Percentiles rank a stretch among this genome's conserved stretches.
Conservation (phyloP, 2,888 invertebrate species). For the Stegana nigrithorax region DNA sequence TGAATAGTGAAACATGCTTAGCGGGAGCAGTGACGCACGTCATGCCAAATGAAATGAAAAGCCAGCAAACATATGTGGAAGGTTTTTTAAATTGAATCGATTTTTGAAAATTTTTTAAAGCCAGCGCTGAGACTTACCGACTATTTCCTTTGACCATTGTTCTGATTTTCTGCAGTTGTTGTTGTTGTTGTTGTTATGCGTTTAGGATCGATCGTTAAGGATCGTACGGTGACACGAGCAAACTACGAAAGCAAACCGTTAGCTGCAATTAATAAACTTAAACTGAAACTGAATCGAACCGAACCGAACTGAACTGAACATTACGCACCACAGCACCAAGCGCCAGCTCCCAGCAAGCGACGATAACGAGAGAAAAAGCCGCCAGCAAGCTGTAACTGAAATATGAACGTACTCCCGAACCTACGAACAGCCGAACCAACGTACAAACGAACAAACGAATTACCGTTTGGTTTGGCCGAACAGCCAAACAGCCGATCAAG, state of each 20-base stretch:
- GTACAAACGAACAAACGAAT: background rate
- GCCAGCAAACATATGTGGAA: too few species aligned
- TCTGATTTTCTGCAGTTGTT: background rate
- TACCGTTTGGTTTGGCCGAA: too few species aligned
- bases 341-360: background rate
- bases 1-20: too few species aligned
- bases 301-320: too few species aligned
- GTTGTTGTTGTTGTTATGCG: constrained; percentile 16
- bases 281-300: too few species aligned
- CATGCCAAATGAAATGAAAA: too few species aligned
- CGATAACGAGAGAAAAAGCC: background rate
- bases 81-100: too few species aligned
- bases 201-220: background rate
- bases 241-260: constrained; percentile 57
- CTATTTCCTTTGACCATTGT: background rate
- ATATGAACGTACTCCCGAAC: too few species aligned
- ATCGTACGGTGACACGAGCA: constrained; percentile 1
- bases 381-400: too few species aligned
- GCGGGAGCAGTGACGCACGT: too few species aligned
- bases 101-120: constrained; percentile 23
- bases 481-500: too few species aligned
- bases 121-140: background rate
- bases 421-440: too few species aligned
- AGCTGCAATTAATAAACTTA: constrained; percentile 54
- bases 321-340: constrained; percentile 39